phyloP scores from a whole-genome alignment of 2,797 vertebrate genomes.

The Enteromius thamalakanensis region DNA sequence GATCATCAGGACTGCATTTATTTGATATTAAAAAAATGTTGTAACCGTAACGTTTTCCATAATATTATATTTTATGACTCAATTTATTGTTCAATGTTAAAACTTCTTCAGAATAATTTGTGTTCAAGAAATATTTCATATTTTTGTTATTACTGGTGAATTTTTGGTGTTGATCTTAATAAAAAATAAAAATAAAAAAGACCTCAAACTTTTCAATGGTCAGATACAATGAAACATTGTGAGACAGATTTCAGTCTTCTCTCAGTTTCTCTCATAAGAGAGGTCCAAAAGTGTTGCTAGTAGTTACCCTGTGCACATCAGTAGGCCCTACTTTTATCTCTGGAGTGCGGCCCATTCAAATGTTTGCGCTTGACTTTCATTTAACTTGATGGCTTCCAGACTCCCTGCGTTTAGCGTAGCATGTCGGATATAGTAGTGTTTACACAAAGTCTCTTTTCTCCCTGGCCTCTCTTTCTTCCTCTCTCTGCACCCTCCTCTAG shows the following conservation, averaged over 20 bases:
- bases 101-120: neutral
- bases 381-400: constrained; percentile 77
- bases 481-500: constrained; percentile 51
- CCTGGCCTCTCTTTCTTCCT: constrained; percentile 62
- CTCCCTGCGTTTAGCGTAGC: constrained; percentile 75
- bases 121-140: neutral
- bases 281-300: constrained; percentile 4
- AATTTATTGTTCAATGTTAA: neutral
- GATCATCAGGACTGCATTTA: neutral
- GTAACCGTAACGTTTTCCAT: neutral
- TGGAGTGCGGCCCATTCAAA: constrained; percentile 77
- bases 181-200: neutral
- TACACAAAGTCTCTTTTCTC: constrained; percentile 72
- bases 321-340: constrained; percentile 68
- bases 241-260: neutral
- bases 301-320: neutral
- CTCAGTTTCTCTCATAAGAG: constrained; percentile 1
- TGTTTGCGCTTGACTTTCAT: constrained; percentile 80
- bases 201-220: neutral
- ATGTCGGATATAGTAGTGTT: constrained; percentile 79
- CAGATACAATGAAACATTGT: neutral
- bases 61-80: neutral
- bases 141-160: neutral
- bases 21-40: neutral
- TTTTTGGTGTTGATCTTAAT: neutral